Evolutionary conservation across 2,797 vertebrate genomes (phyloP).

Genomic region (Anguilla pacifica): DNA sequence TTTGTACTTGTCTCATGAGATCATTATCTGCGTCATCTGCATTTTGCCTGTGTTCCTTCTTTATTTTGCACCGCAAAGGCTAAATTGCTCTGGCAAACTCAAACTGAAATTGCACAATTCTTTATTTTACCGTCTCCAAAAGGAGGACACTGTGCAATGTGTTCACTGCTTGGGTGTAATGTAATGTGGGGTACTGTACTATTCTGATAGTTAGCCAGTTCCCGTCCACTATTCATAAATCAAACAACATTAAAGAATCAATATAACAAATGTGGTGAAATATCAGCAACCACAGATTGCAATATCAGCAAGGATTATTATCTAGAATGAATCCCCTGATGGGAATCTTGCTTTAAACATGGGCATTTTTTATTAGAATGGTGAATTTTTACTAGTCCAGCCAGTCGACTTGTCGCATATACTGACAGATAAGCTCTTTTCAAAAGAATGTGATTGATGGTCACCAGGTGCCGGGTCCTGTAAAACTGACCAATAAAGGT

Average conservation of each 20-base stretch:
- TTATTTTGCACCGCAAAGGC: not conserved
- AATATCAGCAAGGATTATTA: not conserved
- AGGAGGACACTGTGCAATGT: not conserved
- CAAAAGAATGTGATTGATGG: not conserved
- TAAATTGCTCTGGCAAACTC: constrained; percentile 1
- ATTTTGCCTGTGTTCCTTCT: not conserved
- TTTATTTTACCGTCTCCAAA: not conserved
- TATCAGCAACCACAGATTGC: not conserved
- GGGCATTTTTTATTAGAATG: not conserved
- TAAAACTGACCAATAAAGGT: not conserved
- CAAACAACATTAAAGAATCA: not conserved
- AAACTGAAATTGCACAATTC: not conserved
- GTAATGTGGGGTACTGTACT: not conserved
- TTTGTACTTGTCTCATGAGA: not conserved
- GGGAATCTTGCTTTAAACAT: not conserved
- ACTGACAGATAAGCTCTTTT: not conserved
- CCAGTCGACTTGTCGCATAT: not conserved
- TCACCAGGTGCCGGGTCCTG: not conserved
- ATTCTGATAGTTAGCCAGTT: not conserved
- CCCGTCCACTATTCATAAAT: not conserved
- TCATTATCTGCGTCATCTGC: not conserved
- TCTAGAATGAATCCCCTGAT: not conserved
- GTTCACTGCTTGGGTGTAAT: not conserved
- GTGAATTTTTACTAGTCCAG: not conserved
- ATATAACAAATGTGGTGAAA: not conserved